Evolutionary conservation across 2,113 vertebrate species (phyloP).

Genomic region (Phalacrocorax aristotelis): DNA sequence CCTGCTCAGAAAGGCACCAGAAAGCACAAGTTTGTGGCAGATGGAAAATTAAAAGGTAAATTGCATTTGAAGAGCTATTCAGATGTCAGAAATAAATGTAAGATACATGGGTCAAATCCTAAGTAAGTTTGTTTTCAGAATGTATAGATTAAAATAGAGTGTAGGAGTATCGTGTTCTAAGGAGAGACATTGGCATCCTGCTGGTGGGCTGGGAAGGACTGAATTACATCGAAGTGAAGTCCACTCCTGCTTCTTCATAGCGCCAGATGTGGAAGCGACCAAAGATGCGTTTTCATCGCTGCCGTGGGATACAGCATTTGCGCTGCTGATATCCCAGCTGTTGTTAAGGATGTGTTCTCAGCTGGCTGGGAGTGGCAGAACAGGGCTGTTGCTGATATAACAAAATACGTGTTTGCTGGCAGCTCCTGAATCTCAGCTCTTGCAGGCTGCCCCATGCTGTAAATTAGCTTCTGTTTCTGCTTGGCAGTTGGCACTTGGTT

Average conservation of each 20-base stretch:
- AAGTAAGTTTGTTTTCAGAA: not conserved
- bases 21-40: not conserved
- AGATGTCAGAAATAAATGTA: not conserved
- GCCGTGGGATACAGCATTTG: not conserved
- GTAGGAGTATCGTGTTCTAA: not conserved
- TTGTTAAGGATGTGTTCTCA: not conserved
- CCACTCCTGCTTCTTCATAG: not conserved
- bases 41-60: not conserved
- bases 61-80: not conserved
- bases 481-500: slow-evolving; percentile 72
- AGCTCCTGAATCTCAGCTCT: slow-evolving; percentile 25
- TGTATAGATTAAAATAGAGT: not conserved
- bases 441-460: slow-evolving; percentile 50
- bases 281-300: not conserved
- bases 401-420: slow-evolving; percentile 53
- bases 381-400: slow-evolving; percentile 19
- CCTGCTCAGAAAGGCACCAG: not conserved
- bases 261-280: not conserved
- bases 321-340: not conserved
- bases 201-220: not conserved
- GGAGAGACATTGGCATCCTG: not conserved
- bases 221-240: not conserved
- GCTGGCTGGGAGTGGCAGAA: not conserved
- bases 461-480: slow-evolving; percentile 75
- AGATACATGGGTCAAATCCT: not conserved